Evolutionary conservation across 1,140 invertebrate species (phyloP).

Genomic region (Gryon sp.): DNA sequence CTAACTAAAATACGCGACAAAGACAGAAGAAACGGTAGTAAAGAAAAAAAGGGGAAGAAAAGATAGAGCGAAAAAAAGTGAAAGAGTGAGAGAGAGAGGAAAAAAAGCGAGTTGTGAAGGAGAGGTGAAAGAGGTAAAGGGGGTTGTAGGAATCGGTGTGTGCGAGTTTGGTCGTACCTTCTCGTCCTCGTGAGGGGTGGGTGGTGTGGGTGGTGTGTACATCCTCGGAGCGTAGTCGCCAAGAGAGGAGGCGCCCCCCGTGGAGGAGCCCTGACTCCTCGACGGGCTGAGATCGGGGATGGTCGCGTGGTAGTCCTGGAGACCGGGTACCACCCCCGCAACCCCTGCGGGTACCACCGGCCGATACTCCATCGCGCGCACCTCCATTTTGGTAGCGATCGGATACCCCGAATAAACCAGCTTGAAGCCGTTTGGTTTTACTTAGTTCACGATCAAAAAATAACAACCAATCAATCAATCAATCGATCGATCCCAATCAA

Average conservation of each 20-base stretch:
- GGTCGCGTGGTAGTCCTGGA: slow-evolving; percentile 77
- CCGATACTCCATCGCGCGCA: slow-evolving; percentile 77
- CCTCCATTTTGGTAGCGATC: slow-evolving; percentile 75
- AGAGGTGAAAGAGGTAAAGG: background rate
- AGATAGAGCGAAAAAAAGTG: background rate
- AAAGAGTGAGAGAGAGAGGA: background rate
- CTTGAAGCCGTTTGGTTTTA: slow-evolving; percentile 70
- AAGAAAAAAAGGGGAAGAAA: no score
- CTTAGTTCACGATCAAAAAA: slow-evolving; percentile 15
- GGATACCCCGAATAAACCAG: slow-evolving; percentile 73
- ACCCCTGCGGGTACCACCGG: slow-evolving; percentile 74
- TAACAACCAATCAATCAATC: slow-evolving; percentile 7
- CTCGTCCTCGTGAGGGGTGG: slow-evolving; percentile 77
- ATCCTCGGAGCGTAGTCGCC: slow-evolving; percentile 78
- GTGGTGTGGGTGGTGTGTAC: slow-evolving; percentile 78
- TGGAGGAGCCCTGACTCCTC: slow-evolving; percentile 77
- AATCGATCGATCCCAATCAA: background rate
- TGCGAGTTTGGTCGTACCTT: slow-evolving; percentile 72
- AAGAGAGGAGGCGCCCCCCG: slow-evolving; percentile 77
- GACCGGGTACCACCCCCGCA: slow-evolving; percentile 70
- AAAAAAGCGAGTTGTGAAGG: background rate
- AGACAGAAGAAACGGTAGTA: no score
- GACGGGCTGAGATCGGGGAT: slow-evolving; percentile 77
- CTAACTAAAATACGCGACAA: no score
- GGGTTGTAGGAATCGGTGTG: background rate